These are phyloP conservation scores for Drosophila diplacantha DNA, from an alignment of 2,888 invertebrate genomes.

Conservation along the genomic window DNA sequence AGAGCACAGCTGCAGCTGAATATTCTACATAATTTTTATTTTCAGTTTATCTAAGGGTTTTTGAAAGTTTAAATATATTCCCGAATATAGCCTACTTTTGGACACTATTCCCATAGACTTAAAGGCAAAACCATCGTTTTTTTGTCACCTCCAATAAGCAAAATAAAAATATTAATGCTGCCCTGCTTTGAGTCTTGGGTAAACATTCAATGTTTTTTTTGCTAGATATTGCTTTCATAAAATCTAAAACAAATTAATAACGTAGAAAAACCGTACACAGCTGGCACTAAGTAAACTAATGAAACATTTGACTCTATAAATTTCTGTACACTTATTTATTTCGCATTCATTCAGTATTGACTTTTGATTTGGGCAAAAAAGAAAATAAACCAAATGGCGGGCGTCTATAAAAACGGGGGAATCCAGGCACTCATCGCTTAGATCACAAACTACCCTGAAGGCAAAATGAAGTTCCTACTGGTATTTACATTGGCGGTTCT, in stretches of 20 bases:
- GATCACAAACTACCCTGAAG: not conserved
- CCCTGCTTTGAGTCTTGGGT: not conserved
- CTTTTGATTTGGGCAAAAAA: slow-evolving; percentile 5
- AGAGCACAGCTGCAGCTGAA: not conserved
- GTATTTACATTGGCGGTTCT: slow-evolving; percentile 19
- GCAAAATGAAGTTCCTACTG: slow-evolving; percentile 29
- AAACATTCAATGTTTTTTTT: not conserved
- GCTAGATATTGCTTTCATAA: not conserved
- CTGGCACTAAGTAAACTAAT: slow-evolving; percentile 13
- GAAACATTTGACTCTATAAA: not conserved
- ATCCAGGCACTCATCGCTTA: not conserved
- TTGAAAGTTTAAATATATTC: not conserved
- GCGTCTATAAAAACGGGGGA: slow-evolving; percentile 16
- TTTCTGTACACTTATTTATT: slow-evolving; percentile 1
- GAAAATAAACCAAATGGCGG: not conserved
- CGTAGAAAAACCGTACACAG: slow-evolving; percentile 7
- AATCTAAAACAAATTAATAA: slow-evolving; percentile 5
- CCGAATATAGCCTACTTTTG: not conserved
- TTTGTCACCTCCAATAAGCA: not conserved
- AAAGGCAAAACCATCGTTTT: not conserved
- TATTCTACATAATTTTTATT: not conserved
- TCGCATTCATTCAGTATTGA: slow-evolving; percentile 15
- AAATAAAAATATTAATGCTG: not conserved
- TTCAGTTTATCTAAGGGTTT: not conserved
- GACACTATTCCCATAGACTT: not conserved